Evolutionary conservation across 2,113 vertebrate genomes (phyloP), one percentile per base, ranked within the genome.

Genomic region (Myocastor coypus): DNA sequence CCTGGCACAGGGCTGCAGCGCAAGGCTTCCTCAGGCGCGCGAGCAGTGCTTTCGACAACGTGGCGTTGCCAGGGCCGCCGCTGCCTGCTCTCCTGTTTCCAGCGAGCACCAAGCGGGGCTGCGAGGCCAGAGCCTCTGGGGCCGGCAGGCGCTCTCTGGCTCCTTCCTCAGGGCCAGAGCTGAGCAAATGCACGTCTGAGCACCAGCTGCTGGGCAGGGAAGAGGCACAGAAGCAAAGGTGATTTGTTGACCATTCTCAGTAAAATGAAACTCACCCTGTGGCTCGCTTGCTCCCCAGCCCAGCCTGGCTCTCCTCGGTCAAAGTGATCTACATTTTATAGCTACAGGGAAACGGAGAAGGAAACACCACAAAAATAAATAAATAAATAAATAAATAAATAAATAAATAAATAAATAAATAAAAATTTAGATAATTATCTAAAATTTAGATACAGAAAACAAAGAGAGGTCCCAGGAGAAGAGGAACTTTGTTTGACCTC

Each of bases 1-100:
- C 97, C 96, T 97, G 81, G 97, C 59, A 94, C 98, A 98, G 98
- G 97, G 98, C 98, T 98, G 98, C 98, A 97, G 91, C 93, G 95
- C 94, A n/a, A 93, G 66, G 4, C 16, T 92, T 93, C 94, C 97
- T 98, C 94, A 96, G 71, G 91, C 37, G 92, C 75, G 22, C 94
- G 97, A 94, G 97, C 96, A 96, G 97, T 93, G 80, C 96, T 96
- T 98, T 81, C 97, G 87, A 95, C 97, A 89, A 97, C 96, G 96
- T 73, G 3, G 64, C 28, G 52, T 96, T 22, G 94, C 91, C 97
- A 83, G 14, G 63, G 28, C 91, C 78, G 59, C 66, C 63, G 73
- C 85, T 96, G 93, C 93, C 96, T 94, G 89, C 90, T 96, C 96
- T 22, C 37, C 95, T 83, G 40, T 1, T 17, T 68, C 97, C 66